phyloP scores from a whole-genome alignment of 1,140 invertebrate genomes.

The Oryctes rhinoceros region DNA sequence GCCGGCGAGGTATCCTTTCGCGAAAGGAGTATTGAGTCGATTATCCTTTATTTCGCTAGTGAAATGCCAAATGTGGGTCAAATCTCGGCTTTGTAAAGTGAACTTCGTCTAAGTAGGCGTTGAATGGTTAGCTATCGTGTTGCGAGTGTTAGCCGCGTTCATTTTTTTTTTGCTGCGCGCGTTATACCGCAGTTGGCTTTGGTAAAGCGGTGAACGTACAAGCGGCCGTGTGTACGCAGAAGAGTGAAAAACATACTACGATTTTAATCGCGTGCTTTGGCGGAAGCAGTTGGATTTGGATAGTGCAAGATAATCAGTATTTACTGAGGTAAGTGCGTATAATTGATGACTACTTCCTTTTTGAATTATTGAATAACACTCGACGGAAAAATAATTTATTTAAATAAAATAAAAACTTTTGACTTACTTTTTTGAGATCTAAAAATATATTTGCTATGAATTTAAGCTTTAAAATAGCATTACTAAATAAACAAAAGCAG shows the following conservation, averaged over 20 bases:
- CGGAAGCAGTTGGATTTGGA: neutral
- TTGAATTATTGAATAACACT: too few relatives aligned
- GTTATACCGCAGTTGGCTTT: slow-evolving; percentile 4
- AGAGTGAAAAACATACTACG: neutral
- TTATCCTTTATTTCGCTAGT: neutral
- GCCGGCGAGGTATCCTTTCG: neutral
- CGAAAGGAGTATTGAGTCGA: slow-evolving; percentile 7
- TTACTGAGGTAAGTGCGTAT: neutral
- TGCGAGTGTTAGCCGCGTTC: slow-evolving; percentile 2
- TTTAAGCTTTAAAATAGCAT: too few relatives aligned
- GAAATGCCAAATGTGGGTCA: slow-evolving; percentile 26
- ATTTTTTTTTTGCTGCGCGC: slow-evolving; percentile 4
- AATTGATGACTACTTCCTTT: too few relatives aligned
- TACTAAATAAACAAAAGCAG: too few relatives aligned
- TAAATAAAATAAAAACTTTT: too few relatives aligned
- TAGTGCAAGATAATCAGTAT: neutral
- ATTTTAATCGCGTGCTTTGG: neutral
- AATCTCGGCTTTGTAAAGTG: slow-evolving; percentile 10
- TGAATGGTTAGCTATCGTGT: slow-evolving; percentile 29
- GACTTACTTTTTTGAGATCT: too few relatives aligned
- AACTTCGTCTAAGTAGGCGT: slow-evolving; percentile 28
- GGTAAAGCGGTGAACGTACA: neutral
- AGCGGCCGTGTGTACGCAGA: neutral
- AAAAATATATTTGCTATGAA: too few relatives aligned
- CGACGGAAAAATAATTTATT: too few relatives aligned